Evolutionary conservation across 2,888 invertebrate species (phyloP), one percentile per base, ranked within the genome.

Genomic region (Sarcophaga variegata): DNA sequence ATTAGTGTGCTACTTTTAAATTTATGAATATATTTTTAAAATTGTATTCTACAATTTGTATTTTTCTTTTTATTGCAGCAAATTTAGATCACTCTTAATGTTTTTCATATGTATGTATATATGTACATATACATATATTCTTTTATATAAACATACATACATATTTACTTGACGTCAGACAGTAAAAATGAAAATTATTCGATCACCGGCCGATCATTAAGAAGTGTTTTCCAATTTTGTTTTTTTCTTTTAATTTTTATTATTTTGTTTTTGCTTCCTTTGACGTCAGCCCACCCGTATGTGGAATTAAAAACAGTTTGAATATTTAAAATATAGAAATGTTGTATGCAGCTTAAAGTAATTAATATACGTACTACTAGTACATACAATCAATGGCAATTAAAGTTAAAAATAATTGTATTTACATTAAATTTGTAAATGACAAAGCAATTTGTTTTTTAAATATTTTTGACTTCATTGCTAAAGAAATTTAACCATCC

Each of bases 261-360:
- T 54, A 54, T 81, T 81, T 25, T 14, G n/a, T 45, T 17, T n/a
- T 22, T 37, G 59, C 54, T 20, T 59, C 5, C n/a, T 47, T 74
- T 80, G 80, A 80, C 72, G 80, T 80, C 80, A 72, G 71, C 20
- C 62, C 37, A 17, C 12, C 62, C 62, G 62, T 62, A 79, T 77
- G 60, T 67, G 60, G 54, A 59, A 67, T 17, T 60, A 37, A 60
- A 27, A 14, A 54, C 54, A 17, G 4, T 54, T 14, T 54, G 17
- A 54, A 54, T 54, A 54, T 54, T 54, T 54, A 54, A 54, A 54
- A 54, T 14, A 17, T 54, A 14, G 4, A 17, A 54, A 54, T 54
- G 8, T 54, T 54, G 17, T 4, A 54, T 17, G 5, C 8, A 54
- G 54, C 12, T 14, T 54, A 14, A 14, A 54, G 10, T 54, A 14